Evolutionary conservation across 1,140 invertebrate genomes (phyloP).

Genomic region (Asbolus verrucosus): DNA sequence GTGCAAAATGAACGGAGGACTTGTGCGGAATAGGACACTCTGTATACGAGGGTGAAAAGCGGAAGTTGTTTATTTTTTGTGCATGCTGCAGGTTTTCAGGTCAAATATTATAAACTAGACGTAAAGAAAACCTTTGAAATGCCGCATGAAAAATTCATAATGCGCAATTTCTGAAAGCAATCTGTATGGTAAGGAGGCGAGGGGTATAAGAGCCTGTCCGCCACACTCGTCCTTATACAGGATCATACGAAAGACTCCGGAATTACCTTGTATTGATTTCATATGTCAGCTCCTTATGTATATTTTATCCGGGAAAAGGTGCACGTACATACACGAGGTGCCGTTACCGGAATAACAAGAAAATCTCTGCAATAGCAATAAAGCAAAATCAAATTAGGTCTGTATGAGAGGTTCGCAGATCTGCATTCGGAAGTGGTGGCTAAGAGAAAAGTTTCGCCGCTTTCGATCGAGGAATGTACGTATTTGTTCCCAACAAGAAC

Average conservation of each 20-base stretch:
- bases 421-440: not conserved
- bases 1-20: too few species aligned
- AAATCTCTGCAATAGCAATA: conserved; percentile 24
- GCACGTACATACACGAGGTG: conserved; percentile 18
- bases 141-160: conserved; percentile 53
- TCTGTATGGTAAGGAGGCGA: conserved; percentile 51
- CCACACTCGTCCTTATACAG: conserved; percentile 1
- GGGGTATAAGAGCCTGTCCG: conserved; percentile 44
- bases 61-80: too few species aligned
- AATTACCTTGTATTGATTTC: conserved; percentile 32
- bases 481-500: conserved; percentile 12
- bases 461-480: not conserved
- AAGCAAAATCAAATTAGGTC: conserved; percentile 30
- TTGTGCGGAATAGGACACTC: too few species aligned
- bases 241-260: not conserved
- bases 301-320: conserved; percentile 25
- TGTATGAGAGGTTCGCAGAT: conserved; percentile 1
- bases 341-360: conserved; percentile 1
- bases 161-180: conserved; percentile 51
- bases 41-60: too few species aligned
- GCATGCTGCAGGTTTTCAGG: not conserved
- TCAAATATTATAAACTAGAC: conserved; percentile 35
- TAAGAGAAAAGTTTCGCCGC: conserved; percentile 11
- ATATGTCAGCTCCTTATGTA: conserved; percentile 27
- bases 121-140: conserved; percentile 27